Conservation (phyloP, 1,140 invertebrate species). For the Octopus bimaculoides region DNA sequence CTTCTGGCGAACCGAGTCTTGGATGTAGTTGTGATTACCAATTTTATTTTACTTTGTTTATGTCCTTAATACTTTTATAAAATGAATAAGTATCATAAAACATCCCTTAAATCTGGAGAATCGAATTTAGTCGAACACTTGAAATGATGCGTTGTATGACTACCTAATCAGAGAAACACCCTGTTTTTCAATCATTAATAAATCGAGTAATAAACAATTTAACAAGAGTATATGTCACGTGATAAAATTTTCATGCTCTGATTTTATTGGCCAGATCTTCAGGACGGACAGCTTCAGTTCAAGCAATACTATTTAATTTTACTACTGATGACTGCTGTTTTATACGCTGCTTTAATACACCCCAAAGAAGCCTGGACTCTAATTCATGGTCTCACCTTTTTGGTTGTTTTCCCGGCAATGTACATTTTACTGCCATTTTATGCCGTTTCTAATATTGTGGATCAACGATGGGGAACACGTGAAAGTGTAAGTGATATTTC, state of each 20-base stretch:
- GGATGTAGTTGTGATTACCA: no score
- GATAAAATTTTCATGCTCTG: neutral
- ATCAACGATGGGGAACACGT: slow-evolving; percentile 35
- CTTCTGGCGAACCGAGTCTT: no score
- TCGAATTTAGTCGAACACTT: no score
- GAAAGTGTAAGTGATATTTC: slow-evolving; percentile 23
- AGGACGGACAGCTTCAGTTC: slow-evolving; percentile 23
- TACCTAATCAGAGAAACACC: neutral
- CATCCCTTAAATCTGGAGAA: no score
- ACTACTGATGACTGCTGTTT: slow-evolving; percentile 20
- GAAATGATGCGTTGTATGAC: no score
- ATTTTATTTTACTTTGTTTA: no score
- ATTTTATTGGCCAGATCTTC: slow-evolving; percentile 21
- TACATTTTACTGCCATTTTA: slow-evolving; percentile 34
- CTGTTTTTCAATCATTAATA: neutral
- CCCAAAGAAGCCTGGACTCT: slow-evolving; percentile 24
- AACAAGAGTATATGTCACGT: no score
- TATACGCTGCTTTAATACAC: slow-evolving; percentile 33
- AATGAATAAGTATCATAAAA: no score
- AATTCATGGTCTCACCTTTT: slow-evolving; percentile 28
- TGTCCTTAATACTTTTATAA: no score
- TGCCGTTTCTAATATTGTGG: slow-evolving; percentile 31
- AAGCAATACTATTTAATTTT: slow-evolving; percentile 34
- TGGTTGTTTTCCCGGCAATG: slow-evolving; percentile 33
- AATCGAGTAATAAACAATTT: neutral